Conservation (phyloP, 2,797 vertebrate species). For the Pipistrellus kuhlii region DNA sequence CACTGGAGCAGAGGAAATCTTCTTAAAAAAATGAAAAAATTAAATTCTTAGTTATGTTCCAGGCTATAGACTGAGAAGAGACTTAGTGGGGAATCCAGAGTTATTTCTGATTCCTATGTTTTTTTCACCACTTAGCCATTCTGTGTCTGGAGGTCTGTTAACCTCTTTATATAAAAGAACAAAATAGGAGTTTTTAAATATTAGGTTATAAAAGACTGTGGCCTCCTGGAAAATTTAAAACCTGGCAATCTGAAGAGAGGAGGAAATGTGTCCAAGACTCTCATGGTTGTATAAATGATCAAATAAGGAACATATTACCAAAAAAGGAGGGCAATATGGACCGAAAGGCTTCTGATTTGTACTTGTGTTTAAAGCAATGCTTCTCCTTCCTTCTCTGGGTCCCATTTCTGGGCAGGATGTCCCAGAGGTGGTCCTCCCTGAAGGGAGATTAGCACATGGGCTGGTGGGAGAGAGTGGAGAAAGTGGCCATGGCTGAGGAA, state of each 20-base stretch:
- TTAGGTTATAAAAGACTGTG: not conserved
- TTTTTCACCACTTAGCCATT: not conserved
- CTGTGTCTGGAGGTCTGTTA: not conserved
- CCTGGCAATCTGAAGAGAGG: not conserved
- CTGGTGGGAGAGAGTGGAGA: not conserved
- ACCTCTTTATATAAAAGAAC: not conserved
- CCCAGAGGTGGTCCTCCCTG: not conserved
- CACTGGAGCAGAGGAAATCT: not conserved
- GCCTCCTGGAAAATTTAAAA: not conserved
- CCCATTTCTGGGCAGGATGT: not conserved
- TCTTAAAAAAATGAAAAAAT: not conserved
- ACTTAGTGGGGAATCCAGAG: not conserved
- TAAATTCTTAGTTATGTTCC: not conserved
- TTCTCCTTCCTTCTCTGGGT: not conserved
- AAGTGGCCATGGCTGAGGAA: not conserved
- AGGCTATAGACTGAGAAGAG: not conserved
- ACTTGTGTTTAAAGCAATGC: not conserved
- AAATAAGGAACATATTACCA: not conserved
- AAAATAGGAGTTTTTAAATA: not conserved
- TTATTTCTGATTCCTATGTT: not conserved
- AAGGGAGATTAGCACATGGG: not conserved
- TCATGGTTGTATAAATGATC: rapidly evolving
- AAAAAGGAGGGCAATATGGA: not conserved
- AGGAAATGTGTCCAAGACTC: not conserved
- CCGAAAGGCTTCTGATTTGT: too few relatives aligned